Base-by-base conservation (phyloP, 1,140 invertebrate genomes). In the Hypsibius dujardini region DNA sequence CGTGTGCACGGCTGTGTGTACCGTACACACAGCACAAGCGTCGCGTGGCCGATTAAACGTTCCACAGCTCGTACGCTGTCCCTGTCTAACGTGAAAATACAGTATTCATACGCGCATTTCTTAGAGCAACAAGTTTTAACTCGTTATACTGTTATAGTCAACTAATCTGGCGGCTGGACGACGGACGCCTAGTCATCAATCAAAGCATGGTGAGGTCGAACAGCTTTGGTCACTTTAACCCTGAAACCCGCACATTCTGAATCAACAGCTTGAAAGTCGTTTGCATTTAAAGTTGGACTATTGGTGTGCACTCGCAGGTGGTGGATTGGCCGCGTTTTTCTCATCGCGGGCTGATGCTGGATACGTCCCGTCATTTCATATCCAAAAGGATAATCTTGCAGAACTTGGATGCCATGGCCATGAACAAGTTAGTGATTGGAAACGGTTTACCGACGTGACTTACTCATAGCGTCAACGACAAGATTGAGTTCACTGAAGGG, bases 291-390 rank as follows among this genome's bases (percentile, higher is more conserved):
- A 28, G 28, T 28, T 28, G 28, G 28, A 28, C 28, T 28, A 28
- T 28, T 28, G 28, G 28, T 28, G 28, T 28, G 28, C 28, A 28
- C 28, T 28, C 28, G 28, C 75, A 74, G 1, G 86, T 90, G 47
- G 62, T 76, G 47, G 90, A 93, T 77, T 84, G 80, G 40, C 90
- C 90, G 0, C 79, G 86, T 72, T 88, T 90, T 74, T 45, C 81
- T 1, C 86, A 88, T 76, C 83, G 91, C 60, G 90, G 90, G 1
- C 77, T 93, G 3, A 77, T 94, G 45, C 75, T 94, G 28, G 91
- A 92, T 77, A 91, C 89, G 1, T 84, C 88, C 1, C 82, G 91
- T 2, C 90, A 94, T 79, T 94, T 84, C 78, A 78, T 90, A 2
- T 83, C 87, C 0, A 73, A 89, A 1, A 70, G 76, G 1, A 84